Evolutionary conservation across 1,140 invertebrate species (phyloP), one percentile per base, ranked within the genome.

Genomic region (Conus betulinus): DNA sequence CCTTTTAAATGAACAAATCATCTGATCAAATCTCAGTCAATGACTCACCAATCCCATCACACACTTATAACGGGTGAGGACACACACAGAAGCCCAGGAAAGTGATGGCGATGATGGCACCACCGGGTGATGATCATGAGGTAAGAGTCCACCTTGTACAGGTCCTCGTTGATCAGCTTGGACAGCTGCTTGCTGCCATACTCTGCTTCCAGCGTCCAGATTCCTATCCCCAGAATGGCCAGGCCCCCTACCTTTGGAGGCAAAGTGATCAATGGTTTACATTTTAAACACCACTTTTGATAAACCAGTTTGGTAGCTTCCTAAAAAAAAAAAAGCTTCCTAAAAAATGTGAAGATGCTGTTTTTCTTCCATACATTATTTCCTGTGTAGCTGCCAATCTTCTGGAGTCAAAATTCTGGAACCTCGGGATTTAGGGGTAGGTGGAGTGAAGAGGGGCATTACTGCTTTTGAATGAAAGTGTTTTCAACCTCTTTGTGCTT

Each of bases 141-240:
- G 27, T 91, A 87, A 0, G 93, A 93, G 83, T 94, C 93, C 15
- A 93, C 91, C 60, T 89, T 89, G 87, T 93, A 94, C 85, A 94
- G 88, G 15, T 89, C 87, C 0, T 91, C 92, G 39, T 90, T 90
- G 39, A 94, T 91, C 13, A 94, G 91, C 39, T 86, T 89, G 4
- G 93, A 93, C 52, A 94, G 53, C 74, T 92, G 91, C 60, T 90
- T 93, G 87, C 91, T 93, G 6, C 93, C 93, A 90, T 94, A 94
- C 74, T 94, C 92, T 25, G 90, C 91, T 76, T 93, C 91, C 85
- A 92, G 90, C 25, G 93, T 93, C 91, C 91, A 93, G 27, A 94
- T 92, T 3, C 93, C 93, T 39, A 94, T 92, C 20, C 88, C 91
- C 57, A 94, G 86, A 39, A 92, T 91, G 53, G 90, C 90, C 63